Percentiles rank a stretch among this genome's conserved stretches.
Evolutionary conservation across 2,888 invertebrate genomes (phyloP).

Genomic region (Melieria omissa): DNA sequence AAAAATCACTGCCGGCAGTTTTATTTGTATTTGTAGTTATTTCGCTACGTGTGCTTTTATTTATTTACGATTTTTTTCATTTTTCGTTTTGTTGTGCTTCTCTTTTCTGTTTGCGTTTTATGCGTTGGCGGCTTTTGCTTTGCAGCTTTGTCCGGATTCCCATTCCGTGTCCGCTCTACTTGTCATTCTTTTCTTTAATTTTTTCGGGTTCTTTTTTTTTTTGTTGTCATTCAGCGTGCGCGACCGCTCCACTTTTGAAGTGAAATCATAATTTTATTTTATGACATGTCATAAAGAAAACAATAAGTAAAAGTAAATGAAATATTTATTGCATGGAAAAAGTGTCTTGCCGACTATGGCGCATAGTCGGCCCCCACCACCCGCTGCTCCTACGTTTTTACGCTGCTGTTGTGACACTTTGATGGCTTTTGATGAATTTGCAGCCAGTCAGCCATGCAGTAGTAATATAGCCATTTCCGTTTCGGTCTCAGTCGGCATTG

Average conservation of each 20-base stretch:
- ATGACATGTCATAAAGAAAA: conserved; percentile 40
- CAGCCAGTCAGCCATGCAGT: conserved; percentile 10
- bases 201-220: conserved; percentile 14
- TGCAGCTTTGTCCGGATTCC: conserved; percentile 18
- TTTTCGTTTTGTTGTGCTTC: conserved; percentile 17
- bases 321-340: conserved; percentile 41
- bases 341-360: conserved; percentile 3
- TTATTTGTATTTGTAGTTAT: neutral
- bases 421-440: conserved; percentile 28
- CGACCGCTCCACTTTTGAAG: conserved; percentile 19
- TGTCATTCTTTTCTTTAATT: conserved; percentile 12
- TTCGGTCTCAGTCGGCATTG: too few relatives aligned
- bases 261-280: conserved; percentile 39
- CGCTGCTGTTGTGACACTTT: neutral
- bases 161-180: neutral
- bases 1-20: conserved; percentile 25
- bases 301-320: conserved; percentile 44
- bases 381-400: neutral
- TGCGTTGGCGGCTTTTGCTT: too few relatives aligned
- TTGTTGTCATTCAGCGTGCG: neutral
- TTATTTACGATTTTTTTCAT: conserved; percentile 24
- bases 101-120: conserved; percentile 43
- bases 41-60: conserved; percentile 2
- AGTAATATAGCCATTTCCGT: neutral
- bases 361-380: neutral